Percentiles rank a stretch among this genome's conserved stretches.
These are phyloP conservation scores for Ptilonorhynchus violaceus DNA, from an alignment of 2,113 vertebrate species.

Conservation along the genomic window DNA sequence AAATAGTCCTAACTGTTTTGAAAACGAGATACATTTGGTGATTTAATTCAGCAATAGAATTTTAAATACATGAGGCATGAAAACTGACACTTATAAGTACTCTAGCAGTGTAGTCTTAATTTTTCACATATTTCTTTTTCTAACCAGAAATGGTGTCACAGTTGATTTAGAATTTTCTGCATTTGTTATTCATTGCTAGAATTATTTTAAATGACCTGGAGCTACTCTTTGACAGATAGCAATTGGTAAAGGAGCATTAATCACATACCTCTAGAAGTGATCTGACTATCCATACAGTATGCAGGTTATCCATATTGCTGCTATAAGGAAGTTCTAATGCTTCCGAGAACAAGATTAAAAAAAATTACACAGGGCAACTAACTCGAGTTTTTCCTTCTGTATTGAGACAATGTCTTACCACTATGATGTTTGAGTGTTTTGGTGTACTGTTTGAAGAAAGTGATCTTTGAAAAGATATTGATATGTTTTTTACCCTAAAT, in stretches of 20 bases:
- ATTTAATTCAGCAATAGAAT: neutral
- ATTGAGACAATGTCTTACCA: neutral
- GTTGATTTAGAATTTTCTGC: neutral
- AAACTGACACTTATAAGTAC: neutral
- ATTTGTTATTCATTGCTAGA: neutral
- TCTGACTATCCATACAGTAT: neutral
- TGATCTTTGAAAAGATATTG: neutral
- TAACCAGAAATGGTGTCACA: neutral
- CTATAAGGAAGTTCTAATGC: neutral
- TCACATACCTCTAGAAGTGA: neutral
- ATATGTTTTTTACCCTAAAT: neutral
- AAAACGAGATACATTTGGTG: neutral
- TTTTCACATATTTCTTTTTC: neutral
- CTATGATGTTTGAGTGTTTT: neutral
- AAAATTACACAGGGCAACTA: neutral
- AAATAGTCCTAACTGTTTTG: neutral
- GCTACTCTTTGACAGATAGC: neutral
- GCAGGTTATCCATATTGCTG: neutral
- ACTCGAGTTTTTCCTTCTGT: neutral
- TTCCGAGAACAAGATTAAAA: neutral
- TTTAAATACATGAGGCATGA: neutral
- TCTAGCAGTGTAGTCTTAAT: neutral
- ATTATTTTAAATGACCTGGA: neutral
- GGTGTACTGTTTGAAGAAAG: neutral
- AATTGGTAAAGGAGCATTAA: neutral